Evolutionary conservation across 2,113 vertebrate genomes (phyloP), one percentile per base, ranked within the genome.

Genomic region (Hoplias malabaricus): DNA sequence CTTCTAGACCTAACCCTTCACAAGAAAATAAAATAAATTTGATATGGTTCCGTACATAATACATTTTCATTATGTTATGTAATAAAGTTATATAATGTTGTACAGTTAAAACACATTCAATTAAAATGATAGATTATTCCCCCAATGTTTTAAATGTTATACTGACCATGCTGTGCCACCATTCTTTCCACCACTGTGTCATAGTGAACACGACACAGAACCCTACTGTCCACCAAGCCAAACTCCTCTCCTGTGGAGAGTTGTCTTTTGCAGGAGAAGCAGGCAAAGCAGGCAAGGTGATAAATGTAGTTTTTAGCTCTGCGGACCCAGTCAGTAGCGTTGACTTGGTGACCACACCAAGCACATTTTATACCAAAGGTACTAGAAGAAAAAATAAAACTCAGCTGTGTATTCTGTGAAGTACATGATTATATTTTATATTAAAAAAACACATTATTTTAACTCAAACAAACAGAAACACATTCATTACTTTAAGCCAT

Each of bases 171-270:
- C 84, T 96, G 95, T 0, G 96, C 94, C 0, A 95, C 96, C 69
- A 98, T 94, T 89, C 97, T 97, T 84, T 96, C 95, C 27, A 98
- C 93, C 96, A 98, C 96, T 86, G 95, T 94, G 91, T 97, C 94
- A 1, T 98, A 98, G 91, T 98, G 97, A 85, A 95, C 95, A 71
- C 96, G 92, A 86, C 97, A 98, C 48, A 98, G 93, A 83, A 98
- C 96, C 87, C 96, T 94, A 87, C 96, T 96, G 85, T 98, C 96
- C 82, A 98, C 95, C 87, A 98, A 86, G 54, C 96, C 96, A 1
- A 98, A 98, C 89, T 98, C 96, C 87, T 98, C 96, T 0, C 96
- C 96, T 0, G 96, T 98, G 67, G 96, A 98, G 77, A 98, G 93
- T 90, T 98, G 96, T 78, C 96, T 84, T 86, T 98, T 97, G 87